Percentiles rank a stretch among this genome's conserved stretches.
Conservation (phyloP, 1,140 invertebrate species). For the Charaxes varanes region DNA sequence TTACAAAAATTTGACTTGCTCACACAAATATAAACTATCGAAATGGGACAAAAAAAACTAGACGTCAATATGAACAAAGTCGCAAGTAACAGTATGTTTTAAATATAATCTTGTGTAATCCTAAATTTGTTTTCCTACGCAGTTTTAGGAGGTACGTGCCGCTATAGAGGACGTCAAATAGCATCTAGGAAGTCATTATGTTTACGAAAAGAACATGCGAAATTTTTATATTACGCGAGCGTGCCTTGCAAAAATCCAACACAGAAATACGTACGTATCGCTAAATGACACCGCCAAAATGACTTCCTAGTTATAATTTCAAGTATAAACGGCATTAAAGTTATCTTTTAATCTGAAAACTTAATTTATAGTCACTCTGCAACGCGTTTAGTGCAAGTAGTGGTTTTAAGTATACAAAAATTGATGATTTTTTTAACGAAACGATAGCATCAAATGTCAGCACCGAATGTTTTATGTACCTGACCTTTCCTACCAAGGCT, state of each 20-base stretch:
- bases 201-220: conserved; percentile 12
- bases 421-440: conserved; percentile 16
- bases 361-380: conserved; percentile 13
- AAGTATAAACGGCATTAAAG: conserved; percentile 14
- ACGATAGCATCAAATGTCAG: conserved; percentile 17
- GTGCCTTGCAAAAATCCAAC: conserved; percentile 10
- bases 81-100: too few species aligned
- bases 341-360: conserved; percentile 21
- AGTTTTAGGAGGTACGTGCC: not conserved
- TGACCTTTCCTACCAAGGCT: conserved; percentile 13
- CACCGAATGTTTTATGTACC: conserved; percentile 5
- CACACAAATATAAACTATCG: too few species aligned
- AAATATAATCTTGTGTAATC: not conserved
- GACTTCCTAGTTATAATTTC: conserved; percentile 26
- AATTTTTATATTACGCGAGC: conserved; percentile 13
- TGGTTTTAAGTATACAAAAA: conserved; percentile 13
- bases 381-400: conserved; percentile 14
- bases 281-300: conserved; percentile 20
- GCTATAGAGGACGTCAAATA: conserved; percentile 11
- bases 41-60: too few species aligned
- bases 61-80: too few species aligned
- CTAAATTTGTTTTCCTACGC: conserved; percentile 3
- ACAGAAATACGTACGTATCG: conserved; percentile 8
- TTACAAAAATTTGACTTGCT: too few species aligned
- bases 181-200: conserved; percentile 21